Evolutionary conservation across 2,888 invertebrate genomes (phyloP), one percentile per base, ranked within the genome.

Genomic region (Busseola fusca): DNA sequence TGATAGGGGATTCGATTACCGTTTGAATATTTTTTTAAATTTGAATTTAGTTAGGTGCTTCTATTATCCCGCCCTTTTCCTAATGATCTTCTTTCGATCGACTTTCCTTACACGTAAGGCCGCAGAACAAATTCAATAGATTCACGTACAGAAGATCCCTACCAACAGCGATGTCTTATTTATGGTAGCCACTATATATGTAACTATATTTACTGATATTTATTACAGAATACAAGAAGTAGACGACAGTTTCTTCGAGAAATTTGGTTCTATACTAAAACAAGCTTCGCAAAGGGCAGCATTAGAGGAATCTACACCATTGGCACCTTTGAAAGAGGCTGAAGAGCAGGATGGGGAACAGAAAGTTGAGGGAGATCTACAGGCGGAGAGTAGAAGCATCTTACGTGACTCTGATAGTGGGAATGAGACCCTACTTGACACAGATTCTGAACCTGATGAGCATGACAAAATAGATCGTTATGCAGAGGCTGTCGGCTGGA

Each of bases 181-280:
- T 62, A 21, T 5, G 7, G 21, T 57, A 27, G 6, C 34, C 21
- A 21, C n/a, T 58, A 40, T 14, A 37, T n/a, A 74, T 34, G 37
- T 45, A 6, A 25, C 21, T 59, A 25, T 30, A 73, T 45, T 37
- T 30, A 45, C 1, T 56, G 10, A 64, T 80, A 86, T 88, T 87
- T 87, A 86, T 96, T 96, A 64, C 95, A 98, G 98, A 94, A 96
- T 98, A 81, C 98, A 98, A 94, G 97, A 98, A 93, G 96, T 97
- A 27, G 98, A 98, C 91, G 98, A 97, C 84, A 97, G 98, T 64
- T 98, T 98, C 92, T 98, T 98, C 90, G 98, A 98, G 91, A 97
- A 97, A 87, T 97, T 98, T 86, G 98, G 98, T 0, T 97, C 97
- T 0, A 94, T 98, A 64, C 92, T 98, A 69, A 96, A 96, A 67